phyloP scores from a whole-genome alignment of 2,113 vertebrate species.

The Lepus europaeus region DNA sequence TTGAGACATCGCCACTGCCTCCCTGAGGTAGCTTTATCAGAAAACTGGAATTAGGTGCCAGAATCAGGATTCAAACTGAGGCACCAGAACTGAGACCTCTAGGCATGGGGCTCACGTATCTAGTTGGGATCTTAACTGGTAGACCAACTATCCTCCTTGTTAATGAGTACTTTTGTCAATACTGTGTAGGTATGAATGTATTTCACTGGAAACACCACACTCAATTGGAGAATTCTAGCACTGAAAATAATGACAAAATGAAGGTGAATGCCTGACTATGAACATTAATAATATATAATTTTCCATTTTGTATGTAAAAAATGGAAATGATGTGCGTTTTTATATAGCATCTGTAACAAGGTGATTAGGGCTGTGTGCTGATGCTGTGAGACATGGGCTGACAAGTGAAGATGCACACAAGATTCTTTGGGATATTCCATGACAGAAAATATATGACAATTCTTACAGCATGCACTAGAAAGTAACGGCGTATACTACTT shows the following conservation, averaged over 20 bases:
- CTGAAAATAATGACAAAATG: not conserved
- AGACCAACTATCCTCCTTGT: not conserved
- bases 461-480: not conserved
- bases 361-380: not conserved
- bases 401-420: not conserved
- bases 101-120: no score
- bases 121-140: no score
- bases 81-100: no score
- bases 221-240: not conserved
- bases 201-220: not conserved
- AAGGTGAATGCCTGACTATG: not conserved
- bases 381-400: no score
- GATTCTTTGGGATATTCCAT: not conserved
- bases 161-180: not conserved
- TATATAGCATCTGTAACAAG: fast-evolving
- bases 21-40: no score
- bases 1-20: no score
- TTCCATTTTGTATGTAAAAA: not conserved
- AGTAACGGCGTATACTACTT: conserved; percentile 14
- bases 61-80: no score
- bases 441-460: not conserved
- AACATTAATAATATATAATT: not conserved
- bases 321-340: not conserved
- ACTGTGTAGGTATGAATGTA: no score
- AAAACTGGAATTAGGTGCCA: no score